These are phyloP conservation scores for Charaxes varanes DNA, from an alignment of 1,140 invertebrate genomes.

Conservation along the genomic window DNA sequence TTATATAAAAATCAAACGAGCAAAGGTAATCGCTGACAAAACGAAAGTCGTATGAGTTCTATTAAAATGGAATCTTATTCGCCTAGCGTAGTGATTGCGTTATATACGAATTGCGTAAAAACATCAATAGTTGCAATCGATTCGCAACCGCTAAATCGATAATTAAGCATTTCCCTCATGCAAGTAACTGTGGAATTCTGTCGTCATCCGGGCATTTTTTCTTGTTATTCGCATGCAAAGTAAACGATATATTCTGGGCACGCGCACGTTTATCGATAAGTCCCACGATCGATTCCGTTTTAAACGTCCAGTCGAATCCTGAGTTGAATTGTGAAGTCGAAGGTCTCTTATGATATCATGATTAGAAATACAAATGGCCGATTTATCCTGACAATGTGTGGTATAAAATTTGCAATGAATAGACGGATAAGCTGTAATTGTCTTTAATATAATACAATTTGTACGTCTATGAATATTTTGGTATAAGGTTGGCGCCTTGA, in stretches of 20 bases:
- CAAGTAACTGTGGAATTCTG: conserved; percentile 6
- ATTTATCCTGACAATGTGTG: conserved; percentile 8
- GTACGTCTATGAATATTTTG: not conserved
- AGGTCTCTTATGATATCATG: conserved; percentile 5
- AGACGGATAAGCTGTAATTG: conserved; percentile 11
- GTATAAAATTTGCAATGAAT: conserved; percentile 13
- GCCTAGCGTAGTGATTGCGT: not conserved
- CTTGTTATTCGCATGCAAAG: conserved; percentile 15
- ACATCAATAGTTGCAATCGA: conserved; percentile 2
- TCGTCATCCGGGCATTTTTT: conserved; percentile 14
- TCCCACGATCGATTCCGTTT: conserved; percentile 40
- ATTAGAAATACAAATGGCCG: conserved; percentile 9
- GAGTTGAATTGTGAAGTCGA: conserved; percentile 12
- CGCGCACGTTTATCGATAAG: conserved; percentile 31
- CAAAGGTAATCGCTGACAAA: too few relatives aligned
- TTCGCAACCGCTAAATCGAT: not conserved
- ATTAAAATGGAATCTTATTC: too few relatives aligned
- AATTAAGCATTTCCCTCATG: conserved; percentile 4
- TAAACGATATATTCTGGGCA: conserved; percentile 19
- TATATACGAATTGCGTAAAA: not conserved
- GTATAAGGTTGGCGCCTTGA: not conserved
- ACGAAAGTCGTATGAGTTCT: too few relatives aligned
- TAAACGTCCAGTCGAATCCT: conserved; percentile 25
- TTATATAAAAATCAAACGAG: too few relatives aligned
- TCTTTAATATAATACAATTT: conserved; percentile 8